A percentile compares a stretch with the other conserved stretches of the same genome.
Conservation (phyloP, 2,113 vertebrate genomes). For the Anas platyrhynchos region DNA sequence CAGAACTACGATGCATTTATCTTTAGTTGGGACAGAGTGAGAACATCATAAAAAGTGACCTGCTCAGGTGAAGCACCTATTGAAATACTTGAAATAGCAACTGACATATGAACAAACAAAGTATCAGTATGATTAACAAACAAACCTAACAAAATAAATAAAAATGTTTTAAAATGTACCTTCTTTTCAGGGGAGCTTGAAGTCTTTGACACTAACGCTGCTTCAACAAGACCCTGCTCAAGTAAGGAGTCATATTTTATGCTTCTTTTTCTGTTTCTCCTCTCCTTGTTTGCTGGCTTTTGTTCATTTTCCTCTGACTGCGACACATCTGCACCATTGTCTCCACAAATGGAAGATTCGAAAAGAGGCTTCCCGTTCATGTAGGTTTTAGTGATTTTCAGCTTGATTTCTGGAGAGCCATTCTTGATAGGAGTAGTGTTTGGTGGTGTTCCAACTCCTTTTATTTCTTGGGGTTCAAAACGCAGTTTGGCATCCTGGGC, state of each 20-base stretch:
- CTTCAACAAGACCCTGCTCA: constrained; percentile 75
- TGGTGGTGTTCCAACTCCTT: constrained; percentile 83
- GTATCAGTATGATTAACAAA: background rate
- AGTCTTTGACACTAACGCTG: constrained; percentile 63
- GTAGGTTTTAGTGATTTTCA: constrained; percentile 91
- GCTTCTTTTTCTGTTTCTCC: constrained; percentile 81
- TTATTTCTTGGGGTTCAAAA: constrained; percentile 82
- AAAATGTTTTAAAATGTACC: constrained; percentile 52
- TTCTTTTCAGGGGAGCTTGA: constrained; percentile 71
- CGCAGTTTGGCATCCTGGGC: constrained; percentile 83
- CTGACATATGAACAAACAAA: background rate
- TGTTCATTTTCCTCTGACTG: constrained; percentile 74
- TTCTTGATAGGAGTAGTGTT: constrained; percentile 83
- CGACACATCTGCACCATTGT: constrained; percentile 75
- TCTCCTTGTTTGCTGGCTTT: constrained; percentile 76
- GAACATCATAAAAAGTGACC: background rate
- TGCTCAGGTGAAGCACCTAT: background rate
- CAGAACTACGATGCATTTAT: background rate
- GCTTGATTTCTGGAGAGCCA: constrained; percentile 88
- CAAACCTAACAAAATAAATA: background rate
- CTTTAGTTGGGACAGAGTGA: background rate
- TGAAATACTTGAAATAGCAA: background rate
- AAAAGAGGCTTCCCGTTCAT: constrained; percentile 86
- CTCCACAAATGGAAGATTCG: constrained; percentile 86
- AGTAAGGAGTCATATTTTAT: constrained; percentile 77